Percentiles rank a stretch among this genome's conserved stretches.
Conservation (phyloP, 2,888 invertebrate genomes). For the Lypha dubia region DNA sequence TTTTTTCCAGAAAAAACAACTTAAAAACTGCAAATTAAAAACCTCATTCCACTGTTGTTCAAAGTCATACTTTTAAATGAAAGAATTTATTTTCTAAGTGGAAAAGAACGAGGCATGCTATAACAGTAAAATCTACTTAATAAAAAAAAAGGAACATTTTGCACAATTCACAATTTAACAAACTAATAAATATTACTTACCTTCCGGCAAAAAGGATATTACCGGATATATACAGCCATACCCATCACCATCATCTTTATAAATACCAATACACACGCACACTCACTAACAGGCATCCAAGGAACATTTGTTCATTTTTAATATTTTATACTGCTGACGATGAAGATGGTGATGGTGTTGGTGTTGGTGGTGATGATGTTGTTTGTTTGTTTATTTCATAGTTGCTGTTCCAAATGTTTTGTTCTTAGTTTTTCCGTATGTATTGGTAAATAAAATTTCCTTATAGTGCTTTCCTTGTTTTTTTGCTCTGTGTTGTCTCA, state of each 20-base stretch:
- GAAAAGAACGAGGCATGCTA: neutral
- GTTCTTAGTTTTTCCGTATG: neutral
- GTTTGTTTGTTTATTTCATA: conserved; percentile 37
- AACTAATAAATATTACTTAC: conserved; percentile 82
- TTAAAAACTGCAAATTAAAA: too few species aligned
- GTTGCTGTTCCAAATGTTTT: conserved; percentile 1
- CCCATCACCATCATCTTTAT: neutral
- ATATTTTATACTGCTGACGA: conserved; percentile 39
- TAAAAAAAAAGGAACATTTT: conserved; percentile 69
- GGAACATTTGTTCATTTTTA: conserved; percentile 31
- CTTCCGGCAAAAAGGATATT: conserved; percentile 78
- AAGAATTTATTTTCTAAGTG: conserved; percentile 20
- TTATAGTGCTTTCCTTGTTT: conserved; percentile 2
- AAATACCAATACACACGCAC: neutral
- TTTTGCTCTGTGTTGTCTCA: conserved; percentile 56
- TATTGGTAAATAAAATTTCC: conserved; percentile 43
- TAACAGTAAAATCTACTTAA: conserved; percentile 62
- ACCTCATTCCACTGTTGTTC: too few species aligned
- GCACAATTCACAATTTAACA: conserved; percentile 82
- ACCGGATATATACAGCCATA: conserved; percentile 66
- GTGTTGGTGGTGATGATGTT: conserved; percentile 24
- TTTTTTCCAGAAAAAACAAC: too few species aligned
- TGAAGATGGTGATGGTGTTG: conserved; percentile 39
- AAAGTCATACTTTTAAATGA: neutral
- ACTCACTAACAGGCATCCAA: neutral